Percentiles rank a stretch among this genome's conserved stretches.
Evolutionary conservation across 2,113 vertebrate genomes (phyloP).

Genomic region (Dunckerocampus dactyliophorus): DNA sequence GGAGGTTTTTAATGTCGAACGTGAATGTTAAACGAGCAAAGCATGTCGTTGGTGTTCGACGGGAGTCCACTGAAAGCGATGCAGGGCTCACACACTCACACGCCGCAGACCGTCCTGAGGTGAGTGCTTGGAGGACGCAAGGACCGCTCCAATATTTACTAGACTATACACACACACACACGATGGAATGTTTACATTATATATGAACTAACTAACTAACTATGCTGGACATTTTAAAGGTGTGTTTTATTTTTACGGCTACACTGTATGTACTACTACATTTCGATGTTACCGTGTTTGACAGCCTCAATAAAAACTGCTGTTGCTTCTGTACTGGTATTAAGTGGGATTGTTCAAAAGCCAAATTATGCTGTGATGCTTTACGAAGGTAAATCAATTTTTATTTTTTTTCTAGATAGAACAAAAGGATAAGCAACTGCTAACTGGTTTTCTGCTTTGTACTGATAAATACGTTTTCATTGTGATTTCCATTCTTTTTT

Average conservation of each 20-base stretch:
- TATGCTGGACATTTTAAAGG: too few relatives aligned
- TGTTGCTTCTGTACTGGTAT: neutral
- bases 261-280: neutral
- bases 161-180: neutral
- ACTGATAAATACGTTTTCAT: neutral
- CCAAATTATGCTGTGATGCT: neutral
- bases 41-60: slow-evolving; percentile 74
- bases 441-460: neutral
- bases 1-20: slow-evolving; percentile 43
- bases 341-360: too few relatives aligned
- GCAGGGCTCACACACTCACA: slow-evolving; percentile 68
- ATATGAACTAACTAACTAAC: too few relatives aligned
- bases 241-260: too few relatives aligned
- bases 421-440: too few relatives aligned
- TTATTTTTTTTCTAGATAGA: neutral
- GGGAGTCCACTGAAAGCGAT: slow-evolving; percentile 68
- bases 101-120: slow-evolving; percentile 64
- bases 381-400: neutral
- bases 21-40: slow-evolving; percentile 42
- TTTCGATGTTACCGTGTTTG: too few relatives aligned
- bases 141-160: neutral
- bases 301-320: neutral
- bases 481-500: too few relatives aligned
- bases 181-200: neutral
- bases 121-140: slow-evolving; percentile 54